Percentiles rank a stretch among this genome's conserved stretches.
These are phyloP conservation scores for Pinna nobilis DNA, from an alignment of 1,140 invertebrate species.

Conservation along the genomic window DNA sequence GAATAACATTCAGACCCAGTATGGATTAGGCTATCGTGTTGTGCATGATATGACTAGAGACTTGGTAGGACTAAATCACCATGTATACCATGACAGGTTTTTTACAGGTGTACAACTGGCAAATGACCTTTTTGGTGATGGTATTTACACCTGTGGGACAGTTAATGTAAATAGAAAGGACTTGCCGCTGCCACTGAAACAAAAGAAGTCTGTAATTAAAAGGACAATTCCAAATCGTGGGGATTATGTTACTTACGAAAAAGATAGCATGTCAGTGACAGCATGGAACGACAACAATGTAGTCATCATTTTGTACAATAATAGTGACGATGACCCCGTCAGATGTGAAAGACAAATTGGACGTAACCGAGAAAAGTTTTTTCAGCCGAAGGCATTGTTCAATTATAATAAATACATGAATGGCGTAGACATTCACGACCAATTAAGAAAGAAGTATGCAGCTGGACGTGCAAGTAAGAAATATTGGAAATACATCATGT, in stretches of 20 bases:
- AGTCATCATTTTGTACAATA: slow-evolving; percentile 18
- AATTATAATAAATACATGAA: slow-evolving; percentile 30
- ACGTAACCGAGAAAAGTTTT: neutral
- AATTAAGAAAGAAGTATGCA: slow-evolving; percentile 9
- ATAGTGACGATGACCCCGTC: neutral
- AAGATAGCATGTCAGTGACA: slow-evolving; percentile 14
- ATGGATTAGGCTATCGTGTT: slow-evolving; percentile 32
- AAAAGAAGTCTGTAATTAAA: too few relatives aligned
- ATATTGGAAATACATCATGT: slow-evolving; percentile 30
- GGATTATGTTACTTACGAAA: too few relatives aligned
- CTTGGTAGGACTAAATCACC: neutral
- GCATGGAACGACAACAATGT: slow-evolving; percentile 35
- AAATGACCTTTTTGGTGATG: slow-evolving; percentile 4
- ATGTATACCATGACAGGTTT: slow-evolving; percentile 25
- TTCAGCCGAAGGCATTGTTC: neutral
- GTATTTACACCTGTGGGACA: slow-evolving; percentile 30
- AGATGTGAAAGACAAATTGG: neutral
- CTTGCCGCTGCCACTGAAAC: neutral
- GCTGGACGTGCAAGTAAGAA: slow-evolving; percentile 24
- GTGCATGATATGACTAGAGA: neutral
- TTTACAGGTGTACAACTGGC: slow-evolving; percentile 29
- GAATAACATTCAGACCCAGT: neutral
- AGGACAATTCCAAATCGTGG: too few relatives aligned
- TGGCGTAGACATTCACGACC: slow-evolving; percentile 32
- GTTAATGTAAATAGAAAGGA: slow-evolving; percentile 11